phyloP scores from a whole-genome alignment of 1,140 invertebrate species.

The Formica selysi region DNA sequence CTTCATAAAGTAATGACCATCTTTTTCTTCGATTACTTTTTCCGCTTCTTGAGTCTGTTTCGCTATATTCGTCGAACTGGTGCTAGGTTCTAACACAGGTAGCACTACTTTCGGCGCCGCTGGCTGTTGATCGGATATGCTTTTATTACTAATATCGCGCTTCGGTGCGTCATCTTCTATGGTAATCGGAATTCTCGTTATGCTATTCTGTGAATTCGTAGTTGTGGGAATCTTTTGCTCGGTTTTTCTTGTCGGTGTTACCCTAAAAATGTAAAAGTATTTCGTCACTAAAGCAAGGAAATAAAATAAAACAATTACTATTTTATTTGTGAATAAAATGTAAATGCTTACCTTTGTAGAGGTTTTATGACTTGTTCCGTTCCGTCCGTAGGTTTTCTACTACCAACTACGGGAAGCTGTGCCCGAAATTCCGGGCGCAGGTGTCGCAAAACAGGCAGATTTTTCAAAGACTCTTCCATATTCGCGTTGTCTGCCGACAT shows the following conservation, averaged over 20 bases:
- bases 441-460: constrained; percentile 92
- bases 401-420: constrained; percentile 91
- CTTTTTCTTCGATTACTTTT: constrained; percentile 84
- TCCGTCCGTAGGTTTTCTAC: constrained; percentile 86
- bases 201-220: constrained; percentile 40
- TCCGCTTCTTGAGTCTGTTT: constrained; percentile 76
- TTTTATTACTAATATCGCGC: constrained; percentile 75
- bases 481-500: constrained; percentile 80
- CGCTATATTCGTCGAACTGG: constrained; percentile 76
- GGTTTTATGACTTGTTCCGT: constrained; percentile 84
- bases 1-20: constrained; percentile 92
- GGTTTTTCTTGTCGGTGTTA: constrained; percentile 62
- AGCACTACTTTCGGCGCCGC: constrained; percentile 86
- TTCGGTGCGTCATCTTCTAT: constrained; percentile 44
- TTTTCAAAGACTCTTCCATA: constrained; percentile 83
- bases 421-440: constrained; percentile 94
- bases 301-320: background rate
- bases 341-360: constrained; percentile 79
- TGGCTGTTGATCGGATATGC: constrained; percentile 84
- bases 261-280: constrained; percentile 31
- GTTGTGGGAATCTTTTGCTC: constrained; percentile 52
- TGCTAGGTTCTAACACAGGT: constrained; percentile 82
- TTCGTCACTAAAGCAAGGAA: background rate
- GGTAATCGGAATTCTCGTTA: constrained; percentile 38
- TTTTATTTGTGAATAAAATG: background rate